Conservation (phyloP, 2,797 vertebrate species). For the Borostomias antarcticus region DNA sequence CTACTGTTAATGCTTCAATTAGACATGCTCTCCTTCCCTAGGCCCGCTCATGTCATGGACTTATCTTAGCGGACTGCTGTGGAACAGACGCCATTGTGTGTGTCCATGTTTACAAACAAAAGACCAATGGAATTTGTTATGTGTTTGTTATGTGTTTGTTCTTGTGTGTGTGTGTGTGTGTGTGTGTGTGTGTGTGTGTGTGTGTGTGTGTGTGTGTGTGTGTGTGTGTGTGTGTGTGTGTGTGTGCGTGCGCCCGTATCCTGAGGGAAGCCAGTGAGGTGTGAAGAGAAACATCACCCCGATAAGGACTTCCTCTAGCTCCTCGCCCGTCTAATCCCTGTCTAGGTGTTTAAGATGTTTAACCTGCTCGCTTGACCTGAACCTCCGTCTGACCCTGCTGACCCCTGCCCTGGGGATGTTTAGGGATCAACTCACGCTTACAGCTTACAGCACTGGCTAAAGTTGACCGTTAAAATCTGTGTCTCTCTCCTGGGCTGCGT, state of each 20-base stretch:
- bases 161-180: conserved; percentile 27
- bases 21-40: conserved; percentile 38
- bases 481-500: too few species aligned
- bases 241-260: conserved; percentile 37
- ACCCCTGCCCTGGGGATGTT: conserved; percentile 62
- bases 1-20: conserved; percentile 39
- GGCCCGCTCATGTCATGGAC: conserved; percentile 29
- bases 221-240: conserved; percentile 18
- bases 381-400: conserved; percentile 59
- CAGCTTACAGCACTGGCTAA: conserved; percentile 19
- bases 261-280: conserved; percentile 46
- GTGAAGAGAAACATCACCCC: conserved; percentile 48
- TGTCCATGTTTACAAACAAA: conserved; percentile 54
- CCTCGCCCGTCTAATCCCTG: conserved; percentile 62
- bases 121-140: conserved; percentile 44
- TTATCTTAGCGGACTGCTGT: conserved; percentile 40
- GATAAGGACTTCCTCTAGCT: conserved; percentile 56
- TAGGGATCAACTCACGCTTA: conserved; percentile 44
- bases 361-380: conserved; percentile 67
- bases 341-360: conserved; percentile 71
- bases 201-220: conserved; percentile 29
- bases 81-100: conserved; percentile 44
- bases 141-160: conserved; percentile 43
- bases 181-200: conserved; percentile 26
- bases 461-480: background rate